These are phyloP conservation scores for Cotesia typhae DNA, from an alignment of 1,140 invertebrate species.

Conservation along the genomic window DNA sequence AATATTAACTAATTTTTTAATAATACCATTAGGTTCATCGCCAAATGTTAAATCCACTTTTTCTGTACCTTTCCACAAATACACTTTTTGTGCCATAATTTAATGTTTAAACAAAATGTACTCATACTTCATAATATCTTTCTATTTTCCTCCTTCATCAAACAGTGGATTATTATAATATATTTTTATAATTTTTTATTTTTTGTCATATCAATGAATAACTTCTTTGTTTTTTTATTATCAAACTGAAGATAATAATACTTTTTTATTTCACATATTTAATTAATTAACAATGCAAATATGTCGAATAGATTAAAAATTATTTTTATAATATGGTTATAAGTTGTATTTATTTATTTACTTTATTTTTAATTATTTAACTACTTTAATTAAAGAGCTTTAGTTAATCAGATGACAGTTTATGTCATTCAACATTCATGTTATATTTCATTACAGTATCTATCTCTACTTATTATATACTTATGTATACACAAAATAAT, in stretches of 20 bases:
- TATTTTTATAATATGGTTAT: constrained; percentile 4
- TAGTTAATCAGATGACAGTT: too few relatives aligned
- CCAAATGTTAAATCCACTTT: constrained; percentile 49
- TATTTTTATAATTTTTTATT: background rate
- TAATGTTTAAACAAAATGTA: constrained; percentile 1
- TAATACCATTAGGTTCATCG: constrained; percentile 52
- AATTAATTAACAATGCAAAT: too few relatives aligned
- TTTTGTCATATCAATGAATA: background rate
- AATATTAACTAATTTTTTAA: constrained; percentile 53
- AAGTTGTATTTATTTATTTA: background rate
- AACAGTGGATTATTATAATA: too few relatives aligned
- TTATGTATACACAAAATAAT: too few relatives aligned
- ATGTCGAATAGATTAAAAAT: too few relatives aligned
- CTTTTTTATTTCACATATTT: too few relatives aligned
- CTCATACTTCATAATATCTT: background rate
- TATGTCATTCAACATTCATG: too few relatives aligned
- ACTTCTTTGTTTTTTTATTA: constrained; percentile 7
- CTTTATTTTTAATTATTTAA: constrained; percentile 1
- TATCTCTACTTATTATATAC: too few relatives aligned
- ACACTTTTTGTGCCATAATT: constrained; percentile 55
- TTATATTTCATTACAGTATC: too few relatives aligned
- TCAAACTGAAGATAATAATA: background rate
- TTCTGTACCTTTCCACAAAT: constrained; percentile 58
- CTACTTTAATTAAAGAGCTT: too few relatives aligned
- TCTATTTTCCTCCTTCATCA: background rate